Evolutionary conservation across 2,113 vertebrate species (phyloP).

Genomic region (Prietella phreatophila): DNA sequence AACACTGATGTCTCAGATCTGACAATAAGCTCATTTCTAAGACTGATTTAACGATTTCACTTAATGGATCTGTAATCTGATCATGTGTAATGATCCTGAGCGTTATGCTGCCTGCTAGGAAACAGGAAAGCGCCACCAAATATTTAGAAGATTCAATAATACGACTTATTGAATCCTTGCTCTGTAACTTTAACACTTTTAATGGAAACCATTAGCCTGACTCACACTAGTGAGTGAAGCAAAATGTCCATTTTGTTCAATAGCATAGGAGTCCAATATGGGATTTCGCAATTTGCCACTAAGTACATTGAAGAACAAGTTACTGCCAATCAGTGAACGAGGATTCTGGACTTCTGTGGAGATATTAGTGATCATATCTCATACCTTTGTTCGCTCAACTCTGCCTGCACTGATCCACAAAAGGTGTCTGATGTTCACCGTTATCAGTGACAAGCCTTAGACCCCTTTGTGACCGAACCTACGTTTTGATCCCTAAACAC

Average conservation of each 20-base stretch:
- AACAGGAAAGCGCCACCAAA: background rate
- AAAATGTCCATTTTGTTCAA: background rate
- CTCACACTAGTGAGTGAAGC: background rate
- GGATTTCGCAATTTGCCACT: background rate
- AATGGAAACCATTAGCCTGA: background rate
- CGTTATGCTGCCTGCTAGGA: background rate
- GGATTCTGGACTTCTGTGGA: background rate
- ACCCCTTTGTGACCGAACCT: conserved; percentile 37
- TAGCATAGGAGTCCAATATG: background rate
- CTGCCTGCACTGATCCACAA: conserved; percentile 14
- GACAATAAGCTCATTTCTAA: background rate
- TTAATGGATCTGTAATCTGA: background rate
- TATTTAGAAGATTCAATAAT: background rate
- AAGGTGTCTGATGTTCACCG: background rate
- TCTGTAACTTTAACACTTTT: background rate
- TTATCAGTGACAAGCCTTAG: conserved; percentile 26
- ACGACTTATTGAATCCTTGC: background rate
- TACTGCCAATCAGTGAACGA: background rate
- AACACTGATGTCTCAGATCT: background rate
- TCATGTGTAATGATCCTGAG: background rate
- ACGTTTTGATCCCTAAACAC: conserved; percentile 37
- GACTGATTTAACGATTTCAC: background rate
- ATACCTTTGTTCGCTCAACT: background rate
- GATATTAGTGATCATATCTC: conserved; percentile 10
- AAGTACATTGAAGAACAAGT: background rate